Evolutionary conservation across 2,888 invertebrate genomes (phyloP), one percentile per base, ranked within the genome.

Genomic region (Dasypolia templi): DNA sequence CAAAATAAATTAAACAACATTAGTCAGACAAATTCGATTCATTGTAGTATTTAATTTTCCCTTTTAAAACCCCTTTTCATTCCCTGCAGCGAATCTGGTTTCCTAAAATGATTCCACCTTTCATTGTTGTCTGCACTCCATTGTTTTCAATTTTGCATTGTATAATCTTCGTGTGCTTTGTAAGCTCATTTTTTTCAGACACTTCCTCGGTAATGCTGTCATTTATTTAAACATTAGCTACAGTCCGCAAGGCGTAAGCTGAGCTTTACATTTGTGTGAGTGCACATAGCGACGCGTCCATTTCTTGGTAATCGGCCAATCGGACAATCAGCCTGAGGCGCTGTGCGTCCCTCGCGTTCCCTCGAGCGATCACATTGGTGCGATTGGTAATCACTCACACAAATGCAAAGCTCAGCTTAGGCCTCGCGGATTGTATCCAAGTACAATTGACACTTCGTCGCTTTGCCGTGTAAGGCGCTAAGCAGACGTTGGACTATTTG

Each of bases 71-170:
- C 22, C 49, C 77, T 29, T 77, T 74, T 53, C 61, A 64, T 59
- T 67, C 71, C 32, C 67, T 55, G 56, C 68, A 59, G 62, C 64
- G 72, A 74, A 76, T 73, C 63, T 63, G 72, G 64, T 77, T 61
- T 64, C 44, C 53, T 55, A 77, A 79, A 79, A 79, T 69, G 64
- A 69, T 82, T 72, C 55, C 44, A 72, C 75, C 70, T 76, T 66
- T 49, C 66, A 59, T 61, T 77, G 77, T 81, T 81, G 77, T 82
- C 64, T 82, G 78, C 35, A 44, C 12, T 62, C 79, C 69, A 79
- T 81, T 83, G 76, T 85, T 82, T 84, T 81, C 73, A 83, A 65
- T 61, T 64, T 32, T 62, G 64, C 51, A 69, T 82, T 79, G 69
- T 62, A 44, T 65, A 62, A 65, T 78, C 35, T 82, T 65, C 44